Base-by-base conservation (phyloP, 2,113 vertebrate species). In the Meriones unguiculatus region DNA sequence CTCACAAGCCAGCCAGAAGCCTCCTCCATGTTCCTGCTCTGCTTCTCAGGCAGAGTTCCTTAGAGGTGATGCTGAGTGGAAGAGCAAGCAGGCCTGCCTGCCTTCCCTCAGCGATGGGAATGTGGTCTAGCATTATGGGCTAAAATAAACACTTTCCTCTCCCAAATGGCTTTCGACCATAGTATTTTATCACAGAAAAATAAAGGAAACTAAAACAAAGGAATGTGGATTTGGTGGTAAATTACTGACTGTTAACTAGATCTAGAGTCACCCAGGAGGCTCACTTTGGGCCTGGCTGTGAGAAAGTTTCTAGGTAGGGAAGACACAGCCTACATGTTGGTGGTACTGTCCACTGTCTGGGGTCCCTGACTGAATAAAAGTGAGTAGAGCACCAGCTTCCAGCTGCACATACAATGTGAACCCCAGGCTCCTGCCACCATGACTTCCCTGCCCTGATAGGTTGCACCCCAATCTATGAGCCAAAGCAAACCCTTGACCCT, bases 361-460 rank as follows among this genome's bases (percentile, higher is more conserved):
- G 28, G 22, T 25, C 38, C 64, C 62, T 67, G 41, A 20, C 24
- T 28, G 62, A 50, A 85, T 25, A 7, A 86, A 67, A 50, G 12
- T 25, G 1, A 38, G 4, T 10, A 0, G 57, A 4, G 22, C 14
- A 14, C n/a, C 25, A 9, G 14, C 17, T 1, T 30, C 1, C 35
- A 64, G 12, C 13, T 41, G 24, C n/a, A 64, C 35, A 84, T 2
- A 10, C n/a, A 46, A 35, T 10, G 59, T 65, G 82, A 46, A 0
- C 81, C 24, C 28, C n/a, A 28, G 13, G 59, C 59, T 62, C 57
- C 82, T 85, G 59, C 59, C 15, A 10, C 22, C 2, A 28, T 10
- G 59, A 15, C 59, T 64, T 41, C 28, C 59, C 57, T 84, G 59
- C 38, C 59, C 2, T 28, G 81, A 64, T 7, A 62, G n/a, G 64